Percentiles rank a stretch among this genome's conserved stretches.
Evolutionary conservation across 2,888 invertebrate species (phyloP).

Genomic region (Mesopsocus fuscifrons): DNA sequence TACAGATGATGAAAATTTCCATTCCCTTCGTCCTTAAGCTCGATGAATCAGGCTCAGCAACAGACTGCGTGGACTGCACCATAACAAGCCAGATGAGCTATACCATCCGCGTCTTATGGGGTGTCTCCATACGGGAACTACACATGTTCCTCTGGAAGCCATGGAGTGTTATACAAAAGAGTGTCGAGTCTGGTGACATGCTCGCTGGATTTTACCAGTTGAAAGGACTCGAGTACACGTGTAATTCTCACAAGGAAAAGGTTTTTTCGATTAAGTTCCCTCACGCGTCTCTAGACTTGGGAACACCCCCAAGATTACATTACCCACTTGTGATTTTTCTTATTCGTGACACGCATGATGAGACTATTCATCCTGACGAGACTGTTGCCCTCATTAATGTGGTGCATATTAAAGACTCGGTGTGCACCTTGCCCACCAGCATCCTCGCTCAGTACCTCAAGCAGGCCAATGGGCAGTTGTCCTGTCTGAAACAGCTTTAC

Average conservation of each 20-base stretch:
- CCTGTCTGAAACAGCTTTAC: constrained; percentile 68
- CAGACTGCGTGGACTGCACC: constrained; percentile 48
- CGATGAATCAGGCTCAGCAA: constrained; percentile 46
- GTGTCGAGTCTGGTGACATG: constrained; percentile 1
- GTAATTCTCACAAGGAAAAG: constrained; percentile 43
- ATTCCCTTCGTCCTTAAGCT: constrained; percentile 67
- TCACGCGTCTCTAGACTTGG: constrained; percentile 39
- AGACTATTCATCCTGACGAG: constrained; percentile 52
- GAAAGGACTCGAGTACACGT: constrained; percentile 28
- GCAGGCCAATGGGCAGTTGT: constrained; percentile 63
- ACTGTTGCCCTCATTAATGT: constrained; percentile 65
- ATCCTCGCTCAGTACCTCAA: constrained; percentile 71
- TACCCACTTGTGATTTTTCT: constrained; percentile 62
- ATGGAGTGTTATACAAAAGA: constrained; percentile 35
- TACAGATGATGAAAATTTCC: constrained; percentile 68
- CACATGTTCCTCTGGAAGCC: constrained; percentile 59
- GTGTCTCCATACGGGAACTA: constrained; percentile 54
- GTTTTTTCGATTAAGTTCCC: constrained; percentile 30
- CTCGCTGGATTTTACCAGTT: constrained; percentile 5
- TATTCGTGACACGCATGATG: constrained; percentile 39
- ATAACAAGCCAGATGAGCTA: constrained; percentile 58
- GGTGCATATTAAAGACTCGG: constrained; percentile 63
- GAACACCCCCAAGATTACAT: constrained; percentile 51
- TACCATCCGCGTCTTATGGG: constrained; percentile 57
- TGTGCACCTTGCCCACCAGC: constrained; percentile 60